Evolutionary conservation across 2,888 invertebrate species (phyloP), one percentile per base, ranked within the genome.

Genomic region (Phlogophora meticulosa): DNA sequence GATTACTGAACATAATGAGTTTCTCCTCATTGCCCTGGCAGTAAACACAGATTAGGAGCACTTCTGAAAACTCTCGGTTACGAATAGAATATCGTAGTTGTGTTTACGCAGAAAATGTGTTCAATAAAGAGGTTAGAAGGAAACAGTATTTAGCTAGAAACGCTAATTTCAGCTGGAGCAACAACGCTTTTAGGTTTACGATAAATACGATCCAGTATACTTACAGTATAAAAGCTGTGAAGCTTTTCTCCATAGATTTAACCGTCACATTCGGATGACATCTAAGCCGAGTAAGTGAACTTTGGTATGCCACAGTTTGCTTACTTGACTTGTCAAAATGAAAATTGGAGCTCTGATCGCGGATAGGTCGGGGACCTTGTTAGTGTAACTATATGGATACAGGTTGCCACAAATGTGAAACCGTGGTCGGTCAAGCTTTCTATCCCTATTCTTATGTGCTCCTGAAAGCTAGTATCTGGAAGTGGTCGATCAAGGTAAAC

Each of bases 1-100:
- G 70, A 66, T 77, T 75, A 75, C 56, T 56, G 36, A 56, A 65
- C 55, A 52, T 64, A 67, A 66, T 66, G 70, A 70, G 68, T 52
- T 69, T 68, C 49, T 66, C 24, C 38, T 48, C 56, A 57, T 65
- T 65, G 40, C 36, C 32, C 10, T 48, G 32, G 48, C 42, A 57
- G 45, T 58, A 61, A 58, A 76, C 32, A 61, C 13, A 45, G 57
- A 74, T 69, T 60, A 74, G 28, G 53, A 58, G 17, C 46, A 17
- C 45, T 75, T 60, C 46, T 56, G 51, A 46, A 42, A 65, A 55
- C 11, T 57, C 15, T n/a, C n/a, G 7, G 20, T 55, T 51, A 36
- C 17, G 9, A 38, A 22, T 57, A 49, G 24, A 10, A 49, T 62
- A 51, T 45, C 4, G 20, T 45, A 28, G 10, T 15, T 28, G 5